Base-by-base conservation (phyloP, 2,797 vertebrate genomes). In the Amblyopsis hoosieri region DNA sequence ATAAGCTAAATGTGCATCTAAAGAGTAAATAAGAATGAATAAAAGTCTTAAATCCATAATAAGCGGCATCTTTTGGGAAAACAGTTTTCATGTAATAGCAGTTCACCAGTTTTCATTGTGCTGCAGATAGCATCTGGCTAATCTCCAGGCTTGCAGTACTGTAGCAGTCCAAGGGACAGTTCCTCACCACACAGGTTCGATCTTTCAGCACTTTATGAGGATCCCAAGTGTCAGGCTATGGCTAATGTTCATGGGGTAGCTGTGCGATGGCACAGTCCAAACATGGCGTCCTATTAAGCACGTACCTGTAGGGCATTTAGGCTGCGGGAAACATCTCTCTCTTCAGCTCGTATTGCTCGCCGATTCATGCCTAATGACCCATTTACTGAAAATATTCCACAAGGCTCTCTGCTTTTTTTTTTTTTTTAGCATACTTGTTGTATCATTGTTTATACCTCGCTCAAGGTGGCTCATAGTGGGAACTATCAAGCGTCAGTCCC, bases 241-340 rank as follows among this genome's bases (percentile, higher is more conserved):
- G 79, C 78, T 71, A 57, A 67, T 62, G 60, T 49, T 69, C 50
- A 55, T 2, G 64, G 64, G 45, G 31, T 54, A 62, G 60, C 60
- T 61, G 54, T 72, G 59, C 49, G 13, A 55, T 46, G 13, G 60
- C 75, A 77, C 79, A 78, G 78, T 78, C 84, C 83, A 77, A 67
- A 75, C 60, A 74, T 71, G 78, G 79, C 64, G 57, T 72, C 74
- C 71, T 79, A 81, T 84, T 86, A 84, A 76, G 73, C 73, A 76
- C 71, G 72, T 82, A 81, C 73, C 74, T 81, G 72, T 69, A 82
- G 74, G 84, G 69, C 68, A 60, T 57, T 57, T 37, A 59, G 79
- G 75, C 73, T 74, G 56, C 10, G 12, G 4, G 12, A 3, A 12
- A n/a, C 47, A 11, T n/a, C 33, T 60, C 67, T 57, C 56, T 67